Base-by-base conservation (phyloP, 1,140 invertebrate species). In the Sweltsa coloradensis region DNA sequence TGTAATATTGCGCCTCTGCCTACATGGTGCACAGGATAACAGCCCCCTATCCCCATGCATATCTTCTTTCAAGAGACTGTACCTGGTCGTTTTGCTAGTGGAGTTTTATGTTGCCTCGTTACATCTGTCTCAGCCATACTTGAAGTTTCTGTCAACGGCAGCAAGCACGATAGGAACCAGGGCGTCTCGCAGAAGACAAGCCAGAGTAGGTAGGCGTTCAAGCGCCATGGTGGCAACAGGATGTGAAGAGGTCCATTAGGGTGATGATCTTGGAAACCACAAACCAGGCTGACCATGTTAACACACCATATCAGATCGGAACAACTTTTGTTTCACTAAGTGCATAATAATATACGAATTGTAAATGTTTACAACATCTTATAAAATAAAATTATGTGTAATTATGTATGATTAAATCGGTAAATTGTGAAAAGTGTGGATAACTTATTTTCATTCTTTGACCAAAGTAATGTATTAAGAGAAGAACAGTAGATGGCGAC, bases 91-190 rank as follows among this genome's bases (percentile, higher is more conserved):
- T 56, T 52, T 40, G 45, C 11, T 56, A 53, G 3, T 47, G 16
- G 5, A 34, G 7, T 3, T 21, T 9, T 7, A 26, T 45, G 2
- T 56, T 52, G 55, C 6, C 57, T 41, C 67, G 65, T 64, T 71
- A 66, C 14, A 70, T 59, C 53, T 64, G 63, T 19, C 65, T 64
- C 4, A 71, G 64, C 54, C 70, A 68, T 4, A 60, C 57, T 62
- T 61, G 51, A 72, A 72, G 60, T 67, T 68, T 49, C 66, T 65
- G 55, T 74, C 71, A 50, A 68, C 66, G 42, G 72, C 55, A 1
- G 67, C 66, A 9, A 73, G 55, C 21, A 70, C 62, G 0, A 71
- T 56, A 0, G 71, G 70, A 11, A 73, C 60, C 7, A 73, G 53
- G 2, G 63, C 63, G 11, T 69, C 71, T 45, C 72, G 66, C 3